These are phyloP conservation scores for Nanorana parkeri DNA, from an alignment of 2,113 vertebrate genomes.

Conservation along the genomic window DNA sequence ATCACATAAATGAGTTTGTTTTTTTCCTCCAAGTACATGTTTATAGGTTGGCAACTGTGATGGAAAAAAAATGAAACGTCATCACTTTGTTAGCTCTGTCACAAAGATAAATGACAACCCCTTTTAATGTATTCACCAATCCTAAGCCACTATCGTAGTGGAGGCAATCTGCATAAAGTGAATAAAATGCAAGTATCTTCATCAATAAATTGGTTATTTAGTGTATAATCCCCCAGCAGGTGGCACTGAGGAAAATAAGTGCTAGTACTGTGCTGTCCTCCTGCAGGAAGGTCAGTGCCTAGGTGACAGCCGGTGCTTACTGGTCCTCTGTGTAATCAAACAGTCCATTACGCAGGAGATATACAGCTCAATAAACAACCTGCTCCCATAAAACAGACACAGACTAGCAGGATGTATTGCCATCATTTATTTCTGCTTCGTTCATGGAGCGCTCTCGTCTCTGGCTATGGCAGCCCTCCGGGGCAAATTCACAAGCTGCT, in stretches of 20 bases:
- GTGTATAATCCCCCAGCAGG: not conserved
- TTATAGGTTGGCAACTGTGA: not conserved
- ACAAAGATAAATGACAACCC: not conserved
- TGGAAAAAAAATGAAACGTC: not conserved
- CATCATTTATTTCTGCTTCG: not conserved
- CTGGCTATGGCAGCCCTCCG: constrained; percentile 29
- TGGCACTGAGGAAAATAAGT: not conserved
- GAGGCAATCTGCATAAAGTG: constrained; percentile 13
- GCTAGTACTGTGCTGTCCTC: not conserved
- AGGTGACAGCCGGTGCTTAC: not conserved
- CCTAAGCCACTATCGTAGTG: not conserved
- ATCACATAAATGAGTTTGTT: too few species aligned
- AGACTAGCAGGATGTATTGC: not conserved
- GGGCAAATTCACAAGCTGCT: constrained; percentile 43
- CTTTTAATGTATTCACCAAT: constrained; percentile 6
- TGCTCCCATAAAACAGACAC: not conserved
- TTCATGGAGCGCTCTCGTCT: not conserved
- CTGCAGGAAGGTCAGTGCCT: not conserved
- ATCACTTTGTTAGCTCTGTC: not conserved
- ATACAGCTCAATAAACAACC: not conserved
- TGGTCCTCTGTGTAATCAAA: not conserved
- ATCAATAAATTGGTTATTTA: not conserved
- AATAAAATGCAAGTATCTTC: not conserved
- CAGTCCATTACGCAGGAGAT: not conserved
- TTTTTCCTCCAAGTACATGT: too few species aligned